Conservation (phyloP, 2,113 vertebrate genomes). For the Phalacrocorax brasilianus region DNA sequence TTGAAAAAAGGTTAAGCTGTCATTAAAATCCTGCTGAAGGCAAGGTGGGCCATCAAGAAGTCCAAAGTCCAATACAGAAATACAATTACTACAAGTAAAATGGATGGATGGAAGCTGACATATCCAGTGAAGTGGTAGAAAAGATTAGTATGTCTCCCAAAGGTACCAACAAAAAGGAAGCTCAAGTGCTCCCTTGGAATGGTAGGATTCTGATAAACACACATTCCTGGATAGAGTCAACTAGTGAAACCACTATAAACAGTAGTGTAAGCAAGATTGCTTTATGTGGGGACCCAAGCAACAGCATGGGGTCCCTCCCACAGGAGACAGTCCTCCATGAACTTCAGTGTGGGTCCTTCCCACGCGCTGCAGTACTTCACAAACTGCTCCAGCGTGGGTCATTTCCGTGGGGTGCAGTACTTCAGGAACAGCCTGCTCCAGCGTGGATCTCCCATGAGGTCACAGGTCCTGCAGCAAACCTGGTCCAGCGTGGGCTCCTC, state of each 20-base stretch:
- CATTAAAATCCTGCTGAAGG: background rate
- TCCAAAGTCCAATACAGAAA: background rate
- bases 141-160: background rate
- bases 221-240: background rate
- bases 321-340: background rate
- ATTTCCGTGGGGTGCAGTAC: background rate
- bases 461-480: background rate
- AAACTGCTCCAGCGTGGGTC: background rate
- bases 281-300: background rate
- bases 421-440: background rate
- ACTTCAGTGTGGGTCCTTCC: background rate
- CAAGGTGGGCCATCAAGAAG: background rate
- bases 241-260: background rate
- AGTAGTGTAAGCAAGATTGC: background rate
- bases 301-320: background rate
- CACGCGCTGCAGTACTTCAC: background rate
- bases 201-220: background rate
- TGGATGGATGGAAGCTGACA: background rate
- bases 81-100: background rate
- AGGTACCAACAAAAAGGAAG: background rate
- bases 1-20: background rate
- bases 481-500: background rate
- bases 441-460: background rate
- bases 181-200: background rate
- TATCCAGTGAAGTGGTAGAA: background rate